These are phyloP conservation scores for Dasyprocta punctata DNA, from an alignment of 2,113 vertebrate genomes.

Conservation along the genomic window DNA sequence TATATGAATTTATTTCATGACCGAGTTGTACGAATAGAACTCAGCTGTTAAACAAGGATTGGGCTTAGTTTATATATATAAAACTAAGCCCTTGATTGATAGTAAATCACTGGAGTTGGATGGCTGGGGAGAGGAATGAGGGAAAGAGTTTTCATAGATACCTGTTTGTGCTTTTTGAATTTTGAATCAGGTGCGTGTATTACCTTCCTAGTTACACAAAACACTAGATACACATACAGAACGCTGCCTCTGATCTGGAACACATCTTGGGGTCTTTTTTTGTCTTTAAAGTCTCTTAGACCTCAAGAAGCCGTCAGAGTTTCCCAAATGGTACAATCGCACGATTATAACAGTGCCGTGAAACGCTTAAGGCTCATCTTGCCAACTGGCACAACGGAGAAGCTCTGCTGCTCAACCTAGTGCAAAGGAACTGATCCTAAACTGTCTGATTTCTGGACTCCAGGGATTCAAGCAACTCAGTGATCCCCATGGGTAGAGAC, in stretches of 20 bases:
- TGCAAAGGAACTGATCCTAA: not conserved
- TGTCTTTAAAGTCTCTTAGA: constrained; percentile 13
- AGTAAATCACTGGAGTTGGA: not conserved
- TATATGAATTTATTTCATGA: not conserved
- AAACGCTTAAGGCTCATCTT: not conserved
- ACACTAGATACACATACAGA: not conserved
- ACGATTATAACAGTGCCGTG: not conserved
- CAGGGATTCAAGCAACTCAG: not conserved
- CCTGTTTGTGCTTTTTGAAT: not conserved
- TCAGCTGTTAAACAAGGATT: not conserved
- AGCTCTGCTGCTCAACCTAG: not conserved
- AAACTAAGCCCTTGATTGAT: not conserved
- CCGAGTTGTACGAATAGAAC: not conserved
- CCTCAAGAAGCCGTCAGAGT: not conserved
- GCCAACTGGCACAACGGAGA: not conserved
- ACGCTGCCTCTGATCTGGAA: not conserved
- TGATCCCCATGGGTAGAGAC: not conserved
- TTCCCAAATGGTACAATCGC: not conserved
- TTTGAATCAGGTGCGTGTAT: not conserved
- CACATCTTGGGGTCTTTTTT: not conserved
- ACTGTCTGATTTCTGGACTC: not conserved
- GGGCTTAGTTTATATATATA: too few relatives aligned
- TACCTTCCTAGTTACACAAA: not conserved
- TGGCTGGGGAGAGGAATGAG: not conserved
- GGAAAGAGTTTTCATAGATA: not conserved